Evolutionary conservation across 2,113 vertebrate genomes (phyloP).

Genomic region (Gopherus flavomarginatus): DNA sequence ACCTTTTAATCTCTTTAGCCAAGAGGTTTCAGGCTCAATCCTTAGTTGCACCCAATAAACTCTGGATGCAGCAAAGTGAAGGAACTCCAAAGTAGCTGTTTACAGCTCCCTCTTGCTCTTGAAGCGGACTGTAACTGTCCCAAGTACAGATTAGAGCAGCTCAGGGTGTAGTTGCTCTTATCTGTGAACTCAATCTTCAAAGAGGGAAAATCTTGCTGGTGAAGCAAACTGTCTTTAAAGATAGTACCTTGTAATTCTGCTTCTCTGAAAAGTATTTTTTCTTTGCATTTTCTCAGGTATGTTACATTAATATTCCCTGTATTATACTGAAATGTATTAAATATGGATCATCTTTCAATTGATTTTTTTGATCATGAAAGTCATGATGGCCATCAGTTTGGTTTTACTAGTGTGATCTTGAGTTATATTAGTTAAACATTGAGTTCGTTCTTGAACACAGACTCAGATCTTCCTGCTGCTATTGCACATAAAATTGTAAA

Average conservation of each 20-base stretch:
- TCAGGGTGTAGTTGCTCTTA: not conserved
- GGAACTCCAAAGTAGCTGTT: not conserved
- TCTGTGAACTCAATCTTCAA: not conserved
- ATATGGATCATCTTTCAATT: not conserved
- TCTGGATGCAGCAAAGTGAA: not conserved
- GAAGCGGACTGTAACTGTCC: not conserved
- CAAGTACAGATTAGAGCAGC: not conserved
- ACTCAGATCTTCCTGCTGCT: not conserved
- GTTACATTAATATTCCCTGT: not conserved
- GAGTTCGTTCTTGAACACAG: not conserved
- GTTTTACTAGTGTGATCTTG: not conserved
- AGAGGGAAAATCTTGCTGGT: not conserved
- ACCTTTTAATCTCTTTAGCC: not conserved
- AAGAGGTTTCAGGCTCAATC: not conserved
- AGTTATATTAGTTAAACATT: not conserved
- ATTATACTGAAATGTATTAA: not conserved
- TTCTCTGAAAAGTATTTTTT: not conserved
- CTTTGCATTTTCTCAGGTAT: not conserved
- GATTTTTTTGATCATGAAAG: not conserved
- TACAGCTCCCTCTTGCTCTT: not conserved
- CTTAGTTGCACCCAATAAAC: not conserved
- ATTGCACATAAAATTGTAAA: not conserved
- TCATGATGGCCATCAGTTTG: accelerated
- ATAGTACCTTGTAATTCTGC: not conserved
- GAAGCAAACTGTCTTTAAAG: not conserved